These are phyloP conservation scores for Acanthurus lineatus DNA, from an alignment of 2,797 vertebrate species.

Conservation along the genomic window DNA sequence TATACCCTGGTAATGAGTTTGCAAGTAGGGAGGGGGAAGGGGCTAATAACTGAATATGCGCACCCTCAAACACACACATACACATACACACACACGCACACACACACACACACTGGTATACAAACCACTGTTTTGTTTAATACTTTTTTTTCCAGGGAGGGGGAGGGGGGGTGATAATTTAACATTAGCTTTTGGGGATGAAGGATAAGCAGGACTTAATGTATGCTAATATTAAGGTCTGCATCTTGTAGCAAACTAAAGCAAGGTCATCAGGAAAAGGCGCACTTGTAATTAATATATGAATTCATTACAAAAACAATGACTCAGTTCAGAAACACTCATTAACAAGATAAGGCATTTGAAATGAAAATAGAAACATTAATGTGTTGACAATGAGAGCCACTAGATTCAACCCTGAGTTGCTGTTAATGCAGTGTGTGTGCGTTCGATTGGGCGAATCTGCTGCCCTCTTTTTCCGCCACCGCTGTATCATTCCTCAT, in stretches of 20 bases:
- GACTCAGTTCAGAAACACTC: constrained; percentile 70
- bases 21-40: constrained; percentile 66
- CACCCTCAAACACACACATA: constrained; percentile 65
- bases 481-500: constrained; percentile 78
- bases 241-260: constrained; percentile 76
- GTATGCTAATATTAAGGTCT: constrained; percentile 81
- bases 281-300: constrained; percentile 78
- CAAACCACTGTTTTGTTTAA: constrained; percentile 47
- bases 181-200: constrained; percentile 78
- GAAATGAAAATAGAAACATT: constrained; percentile 68
- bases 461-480: constrained; percentile 53
- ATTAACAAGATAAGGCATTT: constrained; percentile 78
- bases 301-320: constrained; percentile 81
- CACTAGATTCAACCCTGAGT: constrained; percentile 54
- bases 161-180: constrained; percentile 68
- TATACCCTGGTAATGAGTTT: constrained; percentile 83
- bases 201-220: constrained; percentile 82
- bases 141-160: background rate
- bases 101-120: background rate
- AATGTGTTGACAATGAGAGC: constrained; percentile 64
- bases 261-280: constrained; percentile 79
- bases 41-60: constrained; percentile 67
- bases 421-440: constrained; percentile 39
- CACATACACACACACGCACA: constrained; percentile 34
- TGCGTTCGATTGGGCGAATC: constrained; percentile 62